phyloP scores from a whole-genome alignment of 2,113 vertebrate genomes.

The Caretta caretta region DNA sequence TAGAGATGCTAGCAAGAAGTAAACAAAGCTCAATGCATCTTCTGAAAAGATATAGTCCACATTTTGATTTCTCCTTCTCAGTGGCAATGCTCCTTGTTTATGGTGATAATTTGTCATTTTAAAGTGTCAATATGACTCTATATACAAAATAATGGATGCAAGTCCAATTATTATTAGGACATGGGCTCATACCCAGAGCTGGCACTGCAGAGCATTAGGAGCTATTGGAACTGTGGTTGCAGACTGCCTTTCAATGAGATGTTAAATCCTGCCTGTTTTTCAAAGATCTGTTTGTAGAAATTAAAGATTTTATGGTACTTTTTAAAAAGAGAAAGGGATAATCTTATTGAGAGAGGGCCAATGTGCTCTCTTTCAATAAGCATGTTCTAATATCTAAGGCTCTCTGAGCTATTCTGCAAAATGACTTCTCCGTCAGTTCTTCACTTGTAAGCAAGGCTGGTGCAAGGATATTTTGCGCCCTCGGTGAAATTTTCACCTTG shows the following conservation, averaged over 20 bases:
- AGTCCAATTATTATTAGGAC: neutral
- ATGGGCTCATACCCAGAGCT: too few relatives aligned
- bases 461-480: too few relatives aligned
- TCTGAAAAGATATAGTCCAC: neutral
- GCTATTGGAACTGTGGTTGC: neutral
- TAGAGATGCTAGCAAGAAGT: slow-evolving; percentile 5
- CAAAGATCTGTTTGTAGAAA: neutral
- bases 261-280: neutral
- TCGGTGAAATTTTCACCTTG: too few relatives aligned
- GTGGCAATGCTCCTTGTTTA: neutral
- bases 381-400: neutral
- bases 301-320: neutral
- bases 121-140: neutral
- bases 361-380: neutral
- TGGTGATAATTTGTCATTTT: neutral
- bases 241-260: neutral
- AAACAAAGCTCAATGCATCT: neutral
- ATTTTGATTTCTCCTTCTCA: neutral
- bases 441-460: neutral
- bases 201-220: neutral
- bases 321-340: neutral
- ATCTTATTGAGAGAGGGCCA: neutral
- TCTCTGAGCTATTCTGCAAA: neutral
- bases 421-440: neutral
- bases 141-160: neutral